These are phyloP conservation scores for Papilio helenus DNA, from an alignment of 1,140 invertebrate species.

Conservation along the genomic window DNA sequence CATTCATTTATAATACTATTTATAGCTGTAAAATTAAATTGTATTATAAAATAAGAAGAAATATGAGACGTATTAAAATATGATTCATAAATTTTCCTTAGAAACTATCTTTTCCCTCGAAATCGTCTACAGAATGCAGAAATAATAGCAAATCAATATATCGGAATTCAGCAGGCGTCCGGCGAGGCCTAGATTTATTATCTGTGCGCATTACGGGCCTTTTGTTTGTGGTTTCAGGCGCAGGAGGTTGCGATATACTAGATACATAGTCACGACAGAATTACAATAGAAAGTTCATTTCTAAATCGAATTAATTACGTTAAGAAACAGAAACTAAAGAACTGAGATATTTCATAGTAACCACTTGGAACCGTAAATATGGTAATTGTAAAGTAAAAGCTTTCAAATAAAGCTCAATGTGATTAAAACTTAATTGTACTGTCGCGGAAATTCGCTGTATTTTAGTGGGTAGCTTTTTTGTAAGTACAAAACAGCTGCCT, in stretches of 20 bases:
- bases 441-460: too few relatives aligned
- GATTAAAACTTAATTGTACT: too few relatives aligned
- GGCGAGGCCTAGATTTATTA: conserved; percentile 49
- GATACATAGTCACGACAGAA: conserved; percentile 49
- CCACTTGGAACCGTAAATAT: neutral
- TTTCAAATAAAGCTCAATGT: neutral
- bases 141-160: conserved; percentile 39
- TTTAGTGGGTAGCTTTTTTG: too few relatives aligned
- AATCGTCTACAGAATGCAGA: conserved; percentile 22
- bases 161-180: conserved; percentile 44
- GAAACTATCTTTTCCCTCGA: neutral
- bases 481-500: too few relatives aligned
- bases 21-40: too few relatives aligned
- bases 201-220: conserved; percentile 49
- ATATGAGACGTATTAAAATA: neutral
- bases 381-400: neutral
- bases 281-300: conserved; percentile 51
- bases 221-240: conserved; percentile 54
- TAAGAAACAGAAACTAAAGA: neutral
- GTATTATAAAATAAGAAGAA: neutral
- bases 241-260: conserved; percentile 40
- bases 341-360: neutral
- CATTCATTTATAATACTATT: too few relatives aligned
- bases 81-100: conserved; percentile 11
- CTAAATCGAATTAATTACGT: conserved; percentile 51